Percentiles rank a stretch among this genome's conserved stretches.
These are phyloP conservation scores for Lutjanus erythropterus DNA, from an alignment of 2,113 vertebrate species.

Conservation along the genomic window DNA sequence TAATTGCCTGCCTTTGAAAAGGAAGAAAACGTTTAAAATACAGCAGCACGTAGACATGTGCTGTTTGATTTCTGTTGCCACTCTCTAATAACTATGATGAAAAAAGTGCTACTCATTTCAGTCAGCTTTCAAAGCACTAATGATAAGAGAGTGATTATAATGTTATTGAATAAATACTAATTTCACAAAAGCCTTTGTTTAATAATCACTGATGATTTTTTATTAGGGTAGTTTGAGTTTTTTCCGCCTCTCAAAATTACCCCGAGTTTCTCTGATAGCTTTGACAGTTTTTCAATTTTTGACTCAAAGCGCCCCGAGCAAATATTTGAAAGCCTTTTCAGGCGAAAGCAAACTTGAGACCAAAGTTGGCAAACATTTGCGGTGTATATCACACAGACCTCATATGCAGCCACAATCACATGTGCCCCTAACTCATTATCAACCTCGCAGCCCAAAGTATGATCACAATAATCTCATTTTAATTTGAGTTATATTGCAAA, in stretches of 20 bases:
- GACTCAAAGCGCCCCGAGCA: constrained; percentile 65
- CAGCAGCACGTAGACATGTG: constrained; percentile 44
- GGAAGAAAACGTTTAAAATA: constrained; percentile 47
- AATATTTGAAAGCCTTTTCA: constrained; percentile 73
- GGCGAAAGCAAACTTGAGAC: constrained; percentile 67
- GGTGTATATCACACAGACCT: constrained; percentile 59
- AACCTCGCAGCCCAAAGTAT: constrained; percentile 67
- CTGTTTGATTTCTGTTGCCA: constrained; percentile 59
- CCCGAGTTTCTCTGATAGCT: constrained; percentile 41
- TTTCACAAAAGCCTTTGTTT: constrained; percentile 58
- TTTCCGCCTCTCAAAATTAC: constrained; percentile 38
- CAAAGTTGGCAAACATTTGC: constrained; percentile 78
- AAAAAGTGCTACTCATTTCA: constrained; percentile 50
- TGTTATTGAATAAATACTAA: constrained; percentile 50
- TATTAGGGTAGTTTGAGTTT: constrained; percentile 47
- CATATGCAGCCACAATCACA: constrained; percentile 62
- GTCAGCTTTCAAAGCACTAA: constrained; percentile 49
- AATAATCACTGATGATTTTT: constrained; percentile 54
- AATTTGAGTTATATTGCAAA: constrained; percentile 79
- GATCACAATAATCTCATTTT: constrained; percentile 83
- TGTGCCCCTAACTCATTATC: constrained; percentile 72
- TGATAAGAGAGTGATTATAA: constrained; percentile 60
- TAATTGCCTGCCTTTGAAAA: constrained; percentile 65
- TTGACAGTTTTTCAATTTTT: constrained; percentile 71
- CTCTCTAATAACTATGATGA: constrained; percentile 48